A percentile compares a stretch with the other conserved stretches of the same genome.
Evolutionary conservation across 2,113 vertebrate genomes (phyloP).

Genomic region (Coregonus clupeaformis): DNA sequence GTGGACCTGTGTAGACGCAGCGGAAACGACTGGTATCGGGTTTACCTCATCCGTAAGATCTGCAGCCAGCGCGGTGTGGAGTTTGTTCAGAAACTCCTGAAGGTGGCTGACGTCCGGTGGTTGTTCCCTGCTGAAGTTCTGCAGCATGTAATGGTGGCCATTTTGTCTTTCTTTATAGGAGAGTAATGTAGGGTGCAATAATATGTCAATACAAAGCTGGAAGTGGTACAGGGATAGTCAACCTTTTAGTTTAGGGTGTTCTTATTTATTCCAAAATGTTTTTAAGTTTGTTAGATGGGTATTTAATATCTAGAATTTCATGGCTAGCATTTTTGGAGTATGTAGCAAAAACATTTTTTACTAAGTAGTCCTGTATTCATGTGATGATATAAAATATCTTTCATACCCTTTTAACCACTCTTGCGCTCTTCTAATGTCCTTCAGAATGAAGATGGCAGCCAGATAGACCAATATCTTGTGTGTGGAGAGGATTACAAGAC

Average conservation of each 20-base stretch:
- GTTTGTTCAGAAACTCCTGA: slow-evolving; percentile 76
- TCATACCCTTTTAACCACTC: no score
- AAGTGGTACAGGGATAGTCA: neutral
- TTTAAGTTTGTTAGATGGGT: no score
- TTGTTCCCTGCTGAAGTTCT: slow-evolving; percentile 81
- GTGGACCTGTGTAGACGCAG: slow-evolving; percentile 61
- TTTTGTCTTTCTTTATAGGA: neutral
- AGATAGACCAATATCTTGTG: slow-evolving; percentile 82
- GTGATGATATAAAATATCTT: neutral
- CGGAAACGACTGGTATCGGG: slow-evolving; percentile 81
- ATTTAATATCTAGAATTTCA: no score
- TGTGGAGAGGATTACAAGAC: slow-evolving; percentile 78
- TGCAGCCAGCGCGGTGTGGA: slow-evolving; percentile 78
- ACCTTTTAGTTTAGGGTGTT: no score
- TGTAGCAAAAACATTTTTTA: no score
- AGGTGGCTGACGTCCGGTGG: slow-evolving; percentile 69
- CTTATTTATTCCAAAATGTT: no score
- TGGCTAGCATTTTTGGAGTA: no score
- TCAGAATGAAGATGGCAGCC: slow-evolving; percentile 51
- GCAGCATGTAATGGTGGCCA: slow-evolving; percentile 72
- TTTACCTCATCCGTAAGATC: slow-evolving; percentile 87
- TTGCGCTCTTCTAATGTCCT: neutral
- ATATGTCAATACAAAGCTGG: neutral
- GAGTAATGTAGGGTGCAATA: neutral
- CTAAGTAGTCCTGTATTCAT: neutral